Conservation (phyloP, 2,797 vertebrate species). For the Pteronotus mesoamericanus region DNA sequence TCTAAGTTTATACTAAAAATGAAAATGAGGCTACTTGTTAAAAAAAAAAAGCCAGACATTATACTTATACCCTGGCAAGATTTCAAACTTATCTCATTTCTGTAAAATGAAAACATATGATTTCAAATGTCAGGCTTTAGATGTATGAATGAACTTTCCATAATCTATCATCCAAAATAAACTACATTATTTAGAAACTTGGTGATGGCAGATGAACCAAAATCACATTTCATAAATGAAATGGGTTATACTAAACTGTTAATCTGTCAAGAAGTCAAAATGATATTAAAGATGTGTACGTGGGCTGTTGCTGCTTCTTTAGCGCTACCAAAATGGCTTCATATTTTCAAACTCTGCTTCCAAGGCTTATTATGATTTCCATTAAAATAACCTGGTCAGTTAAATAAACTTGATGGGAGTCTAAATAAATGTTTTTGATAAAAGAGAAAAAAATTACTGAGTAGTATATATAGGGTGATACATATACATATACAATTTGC, state of each 20-base stretch:
- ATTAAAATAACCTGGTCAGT: neutral
- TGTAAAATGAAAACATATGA: constrained; percentile 5
- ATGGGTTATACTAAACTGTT: neutral
- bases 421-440: neutral
- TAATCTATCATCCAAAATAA: constrained; percentile 59
- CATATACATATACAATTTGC: neutral
- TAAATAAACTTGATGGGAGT: neutral
- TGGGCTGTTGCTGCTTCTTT: neutral
- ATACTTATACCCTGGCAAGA: neutral
- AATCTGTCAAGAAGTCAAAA: neutral
- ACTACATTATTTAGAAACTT: neutral
- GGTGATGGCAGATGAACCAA: constrained; percentile 32
- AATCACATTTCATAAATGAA: constrained; percentile 28
- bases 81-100: constrained; percentile 14
- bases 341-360: neutral
- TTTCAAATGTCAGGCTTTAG: constrained; percentile 52
- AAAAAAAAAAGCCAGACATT: neutral
- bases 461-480: neutral
- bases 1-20: neutral
- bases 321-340: neutral
- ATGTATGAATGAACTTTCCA: constrained; percentile 32
- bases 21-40: neutral
- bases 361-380: neutral
- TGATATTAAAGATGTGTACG: neutral
- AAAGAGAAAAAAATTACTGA: neutral